phyloP scores from a whole-genome alignment of 2,888 invertebrate genomes.

The Caenorhabditis angaria region DNA sequence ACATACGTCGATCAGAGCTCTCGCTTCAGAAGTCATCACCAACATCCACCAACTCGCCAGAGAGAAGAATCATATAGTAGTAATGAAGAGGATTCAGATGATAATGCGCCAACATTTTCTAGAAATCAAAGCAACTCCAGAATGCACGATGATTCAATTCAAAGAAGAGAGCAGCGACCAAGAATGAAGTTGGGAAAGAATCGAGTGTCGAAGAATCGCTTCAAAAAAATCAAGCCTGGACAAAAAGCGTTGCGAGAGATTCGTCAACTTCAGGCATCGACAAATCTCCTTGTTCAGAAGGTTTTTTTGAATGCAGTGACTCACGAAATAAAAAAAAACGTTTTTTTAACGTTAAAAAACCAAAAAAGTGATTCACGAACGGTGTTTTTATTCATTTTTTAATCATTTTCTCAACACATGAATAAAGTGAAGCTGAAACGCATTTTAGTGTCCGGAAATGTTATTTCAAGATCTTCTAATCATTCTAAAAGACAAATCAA shows the following conservation, averaged over 20 bases:
- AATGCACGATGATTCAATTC: too few relatives aligned
- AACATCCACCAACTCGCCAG: background rate
- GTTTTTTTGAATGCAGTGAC: conserved; percentile 6
- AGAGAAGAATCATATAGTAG: background rate
- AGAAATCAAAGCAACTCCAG: too few relatives aligned
- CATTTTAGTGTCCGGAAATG: too few relatives aligned
- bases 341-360: background rate
- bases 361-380: too few relatives aligned
- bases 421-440: too few relatives aligned
- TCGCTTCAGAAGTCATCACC: background rate
- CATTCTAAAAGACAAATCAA: too few relatives aligned
- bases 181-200: background rate
- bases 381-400: too few relatives aligned
- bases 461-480: too few relatives aligned
- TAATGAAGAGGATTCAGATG: background rate
- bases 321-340: too few relatives aligned
- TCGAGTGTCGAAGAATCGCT: background rate
- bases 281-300: conserved; percentile 40
- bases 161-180: background rate
- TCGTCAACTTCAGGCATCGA: conserved; percentile 43
- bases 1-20: background rate
- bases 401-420: too few relatives aligned
- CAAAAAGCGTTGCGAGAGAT: conserved; percentile 45
- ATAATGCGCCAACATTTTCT: too few relatives aligned
- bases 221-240: conserved; percentile 19